These are phyloP conservation scores for Mimumesa dahlbomi DNA, from an alignment of 2,888 invertebrate species.

Conservation along the genomic window DNA sequence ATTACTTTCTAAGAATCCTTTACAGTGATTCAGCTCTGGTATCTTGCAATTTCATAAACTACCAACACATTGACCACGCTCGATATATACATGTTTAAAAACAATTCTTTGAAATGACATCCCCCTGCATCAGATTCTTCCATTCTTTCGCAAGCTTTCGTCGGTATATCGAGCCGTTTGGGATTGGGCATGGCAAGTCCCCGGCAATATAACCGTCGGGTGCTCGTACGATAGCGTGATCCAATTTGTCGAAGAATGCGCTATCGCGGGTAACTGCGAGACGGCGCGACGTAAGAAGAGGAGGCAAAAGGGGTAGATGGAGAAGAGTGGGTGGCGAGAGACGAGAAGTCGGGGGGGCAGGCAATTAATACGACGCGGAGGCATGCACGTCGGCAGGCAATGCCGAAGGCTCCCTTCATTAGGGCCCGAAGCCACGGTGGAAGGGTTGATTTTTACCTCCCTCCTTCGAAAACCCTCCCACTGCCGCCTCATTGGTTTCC, in stretches of 20 bases:
- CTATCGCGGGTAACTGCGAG: slow-evolving; percentile 69
- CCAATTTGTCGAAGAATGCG: slow-evolving; percentile 78
- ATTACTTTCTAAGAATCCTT: too few species aligned
- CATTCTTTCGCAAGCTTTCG: too few species aligned
- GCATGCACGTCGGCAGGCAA: slow-evolving; percentile 73
- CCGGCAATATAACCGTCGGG: slow-evolving; percentile 61
- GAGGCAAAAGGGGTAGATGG: slow-evolving; percentile 41
- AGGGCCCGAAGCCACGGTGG: slow-evolving; percentile 64
- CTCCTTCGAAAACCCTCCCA: slow-evolving; percentile 68
- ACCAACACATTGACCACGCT: too few species aligned
- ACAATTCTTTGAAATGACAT: too few species aligned
- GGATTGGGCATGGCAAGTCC: too few species aligned
- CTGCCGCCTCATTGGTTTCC: slow-evolving; percentile 72
- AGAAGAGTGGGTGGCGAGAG: slow-evolving; percentile 28
- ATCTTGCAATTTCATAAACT: too few species aligned
- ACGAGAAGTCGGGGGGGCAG: slow-evolving; percentile 47
- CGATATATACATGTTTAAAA: too few species aligned
- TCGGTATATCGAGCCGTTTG: too few species aligned
- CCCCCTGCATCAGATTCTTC: too few species aligned
- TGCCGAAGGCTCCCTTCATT: slow-evolving; percentile 75
- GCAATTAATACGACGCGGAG: slow-evolving; percentile 77
- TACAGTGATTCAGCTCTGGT: too few species aligned
- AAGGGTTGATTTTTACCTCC: slow-evolving; percentile 75
- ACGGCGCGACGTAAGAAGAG: slow-evolving; percentile 55
- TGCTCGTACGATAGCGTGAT: slow-evolving; percentile 75